Evolutionary conservation across 2,888 invertebrate genomes (phyloP), one percentile per base, ranked within the genome.

Genomic region (Dermolepida albohirtum): DNA sequence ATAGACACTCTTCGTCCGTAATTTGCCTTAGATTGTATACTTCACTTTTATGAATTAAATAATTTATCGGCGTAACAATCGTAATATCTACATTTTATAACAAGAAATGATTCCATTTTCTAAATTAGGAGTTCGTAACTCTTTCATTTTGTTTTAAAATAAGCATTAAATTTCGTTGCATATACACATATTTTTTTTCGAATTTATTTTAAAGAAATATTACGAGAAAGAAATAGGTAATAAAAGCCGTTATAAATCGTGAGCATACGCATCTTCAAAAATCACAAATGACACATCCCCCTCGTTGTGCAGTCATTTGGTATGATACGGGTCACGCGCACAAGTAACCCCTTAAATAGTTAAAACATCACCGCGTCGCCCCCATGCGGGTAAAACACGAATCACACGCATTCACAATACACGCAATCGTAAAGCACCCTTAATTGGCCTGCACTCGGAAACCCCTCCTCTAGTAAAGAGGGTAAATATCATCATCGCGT

Each of bases 291-390:
- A 44, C 14, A 27, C 57, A 12, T 57, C 57, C 54, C 41, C 16
- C 34, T 66, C 17, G 47, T 66, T 66, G 52, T 63, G 51, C 43
- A 50, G 67, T 69, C 70, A 73, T 73, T 57, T 72, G 73, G 68
- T 66, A 66, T 70, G 68, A 73, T 73, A 73, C 71, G 73, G 73
- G 73, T 73, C 73, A 72, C 73, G 72, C 71, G 72, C 59, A 57
- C 29, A 40, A 65, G 71, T 71, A 73, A 69, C 73, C 73, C 73
- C 64, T 71, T 70, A 55, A 22, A 54, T 17, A 14, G 11, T 14
- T 70, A 66, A 55, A 57, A 47, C 72, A 67, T 73, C 70, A 63
- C 52, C 67, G 55, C 64, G 49, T 65, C 64, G 59, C 72, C 70
- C 72, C 69, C 70, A 73, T 73, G 73, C 72, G 73, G 73, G 73